phyloP scores from a whole-genome alignment of 2,113 vertebrate species.

The Phasianus colchicus region DNA sequence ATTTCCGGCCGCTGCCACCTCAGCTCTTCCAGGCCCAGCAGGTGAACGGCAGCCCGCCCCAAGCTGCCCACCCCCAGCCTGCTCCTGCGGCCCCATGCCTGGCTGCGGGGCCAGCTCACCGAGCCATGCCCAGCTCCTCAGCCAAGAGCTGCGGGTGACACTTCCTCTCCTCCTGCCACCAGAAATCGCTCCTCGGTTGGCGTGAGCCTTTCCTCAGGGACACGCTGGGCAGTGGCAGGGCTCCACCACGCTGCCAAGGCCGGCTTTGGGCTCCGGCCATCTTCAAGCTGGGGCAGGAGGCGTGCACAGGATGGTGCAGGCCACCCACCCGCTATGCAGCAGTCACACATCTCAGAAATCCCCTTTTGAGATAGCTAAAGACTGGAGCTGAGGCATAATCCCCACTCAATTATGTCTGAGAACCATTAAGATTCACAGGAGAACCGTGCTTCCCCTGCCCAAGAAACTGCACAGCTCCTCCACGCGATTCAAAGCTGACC shows the following conservation, averaged over 20 bases:
- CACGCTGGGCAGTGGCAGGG: not conserved
- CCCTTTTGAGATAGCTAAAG: not conserved
- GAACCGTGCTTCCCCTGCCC: not conserved
- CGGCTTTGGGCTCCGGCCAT: not conserved
- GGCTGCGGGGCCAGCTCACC: not conserved
- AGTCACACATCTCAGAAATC: not conserved
- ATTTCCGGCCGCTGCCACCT: not conserved
- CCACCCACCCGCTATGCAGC: not conserved
- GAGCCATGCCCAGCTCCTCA: not conserved
- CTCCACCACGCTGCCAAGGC: not conserved
- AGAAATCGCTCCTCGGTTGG: not conserved
- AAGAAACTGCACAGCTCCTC: fast-evolving
- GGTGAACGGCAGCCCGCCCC: not conserved
- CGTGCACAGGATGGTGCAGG: fast-evolving
- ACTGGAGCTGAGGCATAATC: fast-evolving
- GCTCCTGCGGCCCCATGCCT: not conserved
- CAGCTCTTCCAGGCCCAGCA: not conserved
- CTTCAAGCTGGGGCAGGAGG: not conserved
- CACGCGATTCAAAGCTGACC: fast-evolving
- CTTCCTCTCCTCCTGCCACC: not conserved
- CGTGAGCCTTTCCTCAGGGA: not conserved
- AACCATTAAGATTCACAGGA: not conserved
- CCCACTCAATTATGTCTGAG: fast-evolving
- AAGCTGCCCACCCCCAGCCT: not conserved
- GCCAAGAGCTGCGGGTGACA: not conserved